Conservation (phyloP, 2,113 vertebrate species). For the Aspiorhynchus laticeps region DNA sequence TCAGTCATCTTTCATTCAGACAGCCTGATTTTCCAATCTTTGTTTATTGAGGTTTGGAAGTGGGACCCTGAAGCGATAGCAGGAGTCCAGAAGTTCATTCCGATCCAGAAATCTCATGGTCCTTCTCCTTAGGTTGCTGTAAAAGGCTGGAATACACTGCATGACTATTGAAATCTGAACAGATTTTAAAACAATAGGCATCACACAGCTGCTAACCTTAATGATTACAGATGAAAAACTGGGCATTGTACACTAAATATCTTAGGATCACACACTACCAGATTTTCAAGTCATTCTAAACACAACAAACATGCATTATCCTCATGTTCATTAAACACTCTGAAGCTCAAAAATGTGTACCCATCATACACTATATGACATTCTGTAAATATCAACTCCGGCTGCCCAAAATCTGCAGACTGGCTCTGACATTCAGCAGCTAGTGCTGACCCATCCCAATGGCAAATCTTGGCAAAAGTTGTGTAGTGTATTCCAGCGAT, state of each 20-base stretch:
- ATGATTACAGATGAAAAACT: neutral
- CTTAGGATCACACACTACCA: too few relatives aligned
- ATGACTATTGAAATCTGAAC: neutral
- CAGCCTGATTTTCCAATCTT: neutral
- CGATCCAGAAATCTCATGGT: neutral
- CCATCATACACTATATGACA: neutral
- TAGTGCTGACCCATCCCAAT: too few relatives aligned
- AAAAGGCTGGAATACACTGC: neutral
- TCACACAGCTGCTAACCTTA: neutral
- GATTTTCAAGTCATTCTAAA: too few relatives aligned
- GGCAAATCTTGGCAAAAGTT: too few relatives aligned
- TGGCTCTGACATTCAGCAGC: too few relatives aligned
- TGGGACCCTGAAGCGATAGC: neutral
- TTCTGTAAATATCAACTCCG: neutral
- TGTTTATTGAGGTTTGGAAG: slow-evolving; percentile 29
- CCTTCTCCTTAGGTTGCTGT: neutral
- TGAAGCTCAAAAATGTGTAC: neutral
- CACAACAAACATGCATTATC: neutral
- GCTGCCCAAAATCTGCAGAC: neutral
- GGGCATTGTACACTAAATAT: neutral
- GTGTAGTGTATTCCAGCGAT: too few relatives aligned
- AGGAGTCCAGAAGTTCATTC: neutral
- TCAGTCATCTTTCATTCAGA: slow-evolving; percentile 1
- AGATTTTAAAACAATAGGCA: neutral
- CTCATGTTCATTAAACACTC: too few relatives aligned